These are phyloP conservation scores for Leptinotarsa haldemani DNA, from an alignment of 2,888 invertebrate species.

Conservation along the genomic window DNA sequence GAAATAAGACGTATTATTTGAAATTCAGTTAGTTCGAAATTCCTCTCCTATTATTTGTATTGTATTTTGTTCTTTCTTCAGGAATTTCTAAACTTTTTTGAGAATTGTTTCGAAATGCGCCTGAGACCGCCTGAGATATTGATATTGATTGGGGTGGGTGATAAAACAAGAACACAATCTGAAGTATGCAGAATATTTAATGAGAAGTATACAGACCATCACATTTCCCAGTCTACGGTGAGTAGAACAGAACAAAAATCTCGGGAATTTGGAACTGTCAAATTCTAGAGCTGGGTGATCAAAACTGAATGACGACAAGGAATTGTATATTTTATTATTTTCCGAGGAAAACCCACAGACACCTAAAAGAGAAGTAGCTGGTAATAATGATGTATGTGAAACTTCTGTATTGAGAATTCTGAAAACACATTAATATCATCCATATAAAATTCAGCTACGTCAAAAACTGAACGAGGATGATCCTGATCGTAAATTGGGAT, in stretches of 20 bases:
- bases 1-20: no score
- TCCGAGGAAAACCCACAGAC: not conserved
- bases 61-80: no score
- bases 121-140: no score
- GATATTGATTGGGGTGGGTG: no score
- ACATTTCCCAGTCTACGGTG: no score
- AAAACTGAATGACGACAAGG: not conserved
- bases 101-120: no score
- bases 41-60: no score
- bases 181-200: no score
- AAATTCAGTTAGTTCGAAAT: no score
- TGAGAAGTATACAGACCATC: no score
- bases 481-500: not conserved
- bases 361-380: not conserved
- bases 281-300: not conserved
- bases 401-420: constrained; percentile 18
- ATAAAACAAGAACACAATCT: no score
- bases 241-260: not conserved
- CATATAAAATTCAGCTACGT: constrained; percentile 9
- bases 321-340: not conserved
- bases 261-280: not conserved
- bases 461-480: not conserved
- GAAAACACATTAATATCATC: not conserved
- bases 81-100: no score
- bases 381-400: constrained; percentile 12